Evolutionary conservation across 1,140 invertebrate species (phyloP).

Genomic region (Octopus bimaculoides): DNA sequence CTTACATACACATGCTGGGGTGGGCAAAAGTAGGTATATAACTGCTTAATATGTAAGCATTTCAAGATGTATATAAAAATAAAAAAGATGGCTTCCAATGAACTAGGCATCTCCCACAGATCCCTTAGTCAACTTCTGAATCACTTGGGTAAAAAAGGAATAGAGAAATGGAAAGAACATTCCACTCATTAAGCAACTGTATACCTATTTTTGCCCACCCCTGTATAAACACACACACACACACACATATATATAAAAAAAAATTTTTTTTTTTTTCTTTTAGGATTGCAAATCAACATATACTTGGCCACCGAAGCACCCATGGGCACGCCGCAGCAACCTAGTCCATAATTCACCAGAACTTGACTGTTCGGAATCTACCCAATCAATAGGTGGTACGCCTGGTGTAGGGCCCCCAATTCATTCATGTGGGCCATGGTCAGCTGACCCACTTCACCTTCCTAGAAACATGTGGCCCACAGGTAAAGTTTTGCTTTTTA

Average conservation of each 20-base stretch:
- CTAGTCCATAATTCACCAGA: constrained; percentile 15
- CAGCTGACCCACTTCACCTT: constrained; percentile 19
- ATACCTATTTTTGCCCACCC: no score
- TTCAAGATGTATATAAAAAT: no score
- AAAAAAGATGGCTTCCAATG: no score
- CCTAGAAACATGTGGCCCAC: neutral
- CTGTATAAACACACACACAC: no score
- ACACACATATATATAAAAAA: neutral
- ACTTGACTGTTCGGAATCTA: constrained; percentile 23
- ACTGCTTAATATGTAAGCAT: no score
- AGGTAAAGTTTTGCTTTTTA: constrained; percentile 15
- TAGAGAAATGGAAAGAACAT: no score
- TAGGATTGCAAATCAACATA: constrained; percentile 19
- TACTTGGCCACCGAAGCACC: constrained; percentile 39
- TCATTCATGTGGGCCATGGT: constrained; percentile 39
- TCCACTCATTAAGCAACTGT: no score
- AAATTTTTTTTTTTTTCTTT: constrained; percentile 13
- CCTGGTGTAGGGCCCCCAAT: constrained; percentile 49
- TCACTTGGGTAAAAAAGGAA: no score
- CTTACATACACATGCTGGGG: no score
- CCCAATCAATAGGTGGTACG: constrained; percentile 36
- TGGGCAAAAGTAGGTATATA: no score
- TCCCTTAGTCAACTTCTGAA: no score
- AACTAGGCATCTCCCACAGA: no score
- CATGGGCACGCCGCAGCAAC: constrained; percentile 24